Conservation (phyloP, 1,140 invertebrate genomes). For the Apis mellifera region DNA sequence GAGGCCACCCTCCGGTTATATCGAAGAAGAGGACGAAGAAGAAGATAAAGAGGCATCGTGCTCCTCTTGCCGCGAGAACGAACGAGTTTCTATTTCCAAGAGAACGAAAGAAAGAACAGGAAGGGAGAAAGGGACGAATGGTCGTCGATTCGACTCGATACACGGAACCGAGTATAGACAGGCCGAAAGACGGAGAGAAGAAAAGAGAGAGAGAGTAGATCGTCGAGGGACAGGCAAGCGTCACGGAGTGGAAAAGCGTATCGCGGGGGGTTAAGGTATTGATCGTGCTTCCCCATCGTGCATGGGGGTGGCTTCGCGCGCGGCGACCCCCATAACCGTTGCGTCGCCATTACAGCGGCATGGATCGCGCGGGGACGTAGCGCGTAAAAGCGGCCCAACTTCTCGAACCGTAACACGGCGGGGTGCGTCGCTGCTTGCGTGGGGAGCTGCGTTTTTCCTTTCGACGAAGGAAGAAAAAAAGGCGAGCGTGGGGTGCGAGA, state of each 20-base stretch:
- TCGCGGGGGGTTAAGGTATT: slow-evolving; percentile 68
- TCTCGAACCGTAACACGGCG: slow-evolving; percentile 7
- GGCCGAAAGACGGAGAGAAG: background rate
- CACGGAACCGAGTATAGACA: background rate
- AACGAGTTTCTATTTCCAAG: background rate
- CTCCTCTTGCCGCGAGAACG: background rate
- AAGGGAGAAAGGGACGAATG: background rate
- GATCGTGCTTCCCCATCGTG: slow-evolving; percentile 71
- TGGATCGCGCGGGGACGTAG: slow-evolving; percentile 49
- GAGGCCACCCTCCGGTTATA: slow-evolving; percentile 30
- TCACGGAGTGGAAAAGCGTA: slow-evolving; percentile 62
- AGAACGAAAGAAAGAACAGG: background rate
- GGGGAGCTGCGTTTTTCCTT: background rate
- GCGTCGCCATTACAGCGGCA: slow-evolving; percentile 70
- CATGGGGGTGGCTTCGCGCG: slow-evolving; percentile 74
- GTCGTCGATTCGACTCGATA: slow-evolving; percentile 25
- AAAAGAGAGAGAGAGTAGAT: background rate
- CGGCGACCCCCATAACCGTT: slow-evolving; percentile 66
- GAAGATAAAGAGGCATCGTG: slow-evolving; percentile 23
- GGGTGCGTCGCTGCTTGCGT: background rate
- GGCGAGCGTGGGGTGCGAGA: background rate
- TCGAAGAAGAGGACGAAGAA: background rate
- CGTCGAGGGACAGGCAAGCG: slow-evolving; percentile 56
- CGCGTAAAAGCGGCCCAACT: slow-evolving; percentile 41
- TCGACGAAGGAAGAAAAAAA: background rate